A percentile compares a stretch with the other conserved stretches of the same genome.
Evolutionary conservation across 2,888 invertebrate species (phyloP).

Genomic region (Andrena dorsata): DNA sequence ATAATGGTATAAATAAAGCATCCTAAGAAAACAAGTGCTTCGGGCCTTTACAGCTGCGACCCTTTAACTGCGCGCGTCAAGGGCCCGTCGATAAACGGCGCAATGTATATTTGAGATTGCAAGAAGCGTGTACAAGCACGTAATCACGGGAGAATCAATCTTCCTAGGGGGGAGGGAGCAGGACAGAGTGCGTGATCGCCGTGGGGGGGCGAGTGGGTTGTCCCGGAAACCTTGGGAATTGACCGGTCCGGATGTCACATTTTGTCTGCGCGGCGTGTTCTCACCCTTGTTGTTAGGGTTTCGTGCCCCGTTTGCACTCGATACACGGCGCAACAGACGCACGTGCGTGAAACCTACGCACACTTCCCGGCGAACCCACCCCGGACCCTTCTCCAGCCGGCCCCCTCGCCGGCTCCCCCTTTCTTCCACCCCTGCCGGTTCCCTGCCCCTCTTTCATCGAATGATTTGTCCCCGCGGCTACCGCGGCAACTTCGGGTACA

Average conservation of each 20-base stretch:
- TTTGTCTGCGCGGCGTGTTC: slow-evolving; percentile 75
- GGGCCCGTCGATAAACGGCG: background rate
- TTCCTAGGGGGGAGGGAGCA: background rate
- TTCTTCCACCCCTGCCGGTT: slow-evolving; percentile 17
- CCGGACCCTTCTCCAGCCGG: slow-evolving; percentile 8
- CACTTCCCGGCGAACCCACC: slow-evolving; percentile 28
- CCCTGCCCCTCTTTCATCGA: slow-evolving; percentile 41
- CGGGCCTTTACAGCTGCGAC: no score
- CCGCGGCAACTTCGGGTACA: slow-evolving; percentile 67
- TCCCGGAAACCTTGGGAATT: slow-evolving; percentile 75
- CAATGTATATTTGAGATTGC: background rate
- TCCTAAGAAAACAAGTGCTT: no score
- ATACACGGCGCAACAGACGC: slow-evolving; percentile 68
- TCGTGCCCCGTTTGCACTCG: slow-evolving; percentile 76
- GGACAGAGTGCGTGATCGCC: background rate
- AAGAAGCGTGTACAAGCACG: background rate
- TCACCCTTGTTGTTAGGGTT: slow-evolving; percentile 78
- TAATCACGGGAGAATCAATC: slow-evolving; percentile 12
- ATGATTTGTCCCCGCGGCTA: slow-evolving; percentile 80
- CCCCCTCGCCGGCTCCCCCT: slow-evolving; percentile 15
- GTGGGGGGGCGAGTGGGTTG: slow-evolving; percentile 51
- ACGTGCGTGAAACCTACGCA: slow-evolving; percentile 62
- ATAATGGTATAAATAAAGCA: no score
- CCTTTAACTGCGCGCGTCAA: background rate
- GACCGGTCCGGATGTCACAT: slow-evolving; percentile 79